phyloP scores from a whole-genome alignment of 2,797 vertebrate genomes.

The Sciaenops ocellatus region DNA sequence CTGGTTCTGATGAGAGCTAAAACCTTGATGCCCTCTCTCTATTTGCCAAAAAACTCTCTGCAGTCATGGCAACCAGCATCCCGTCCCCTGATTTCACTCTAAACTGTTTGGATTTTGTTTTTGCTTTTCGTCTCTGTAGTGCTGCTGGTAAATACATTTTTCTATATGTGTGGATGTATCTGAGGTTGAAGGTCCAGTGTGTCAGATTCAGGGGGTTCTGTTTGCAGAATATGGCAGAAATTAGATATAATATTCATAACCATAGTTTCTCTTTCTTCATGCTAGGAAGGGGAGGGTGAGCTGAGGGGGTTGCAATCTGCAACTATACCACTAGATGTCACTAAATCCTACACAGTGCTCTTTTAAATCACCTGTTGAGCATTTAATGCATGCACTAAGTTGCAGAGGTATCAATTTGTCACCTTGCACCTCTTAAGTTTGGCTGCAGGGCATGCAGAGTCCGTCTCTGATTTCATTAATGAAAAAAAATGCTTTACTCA shows the following conservation, averaged over 20 bases:
- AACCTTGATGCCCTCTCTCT: slow-evolving; percentile 10
- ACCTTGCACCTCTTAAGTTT: too few relatives aligned
- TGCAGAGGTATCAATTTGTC: too few relatives aligned
- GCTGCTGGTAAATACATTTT: background rate
- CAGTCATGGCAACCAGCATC: slow-evolving; percentile 33
- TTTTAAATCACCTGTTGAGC: background rate
- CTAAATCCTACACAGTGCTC: too few relatives aligned
- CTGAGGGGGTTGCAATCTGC: too few relatives aligned
- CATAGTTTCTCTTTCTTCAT: too few relatives aligned
- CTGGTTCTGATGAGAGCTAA: slow-evolving; percentile 32
- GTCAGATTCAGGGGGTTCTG: too few relatives aligned
- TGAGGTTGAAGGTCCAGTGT: background rate
- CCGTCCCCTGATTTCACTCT: background rate
- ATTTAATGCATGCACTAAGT: background rate
- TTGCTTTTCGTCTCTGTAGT: background rate
- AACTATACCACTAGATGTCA: too few relatives aligned
- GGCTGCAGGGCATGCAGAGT: too few relatives aligned
- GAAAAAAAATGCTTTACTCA: background rate
- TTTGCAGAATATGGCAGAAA: background rate
- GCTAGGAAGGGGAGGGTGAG: too few relatives aligned
- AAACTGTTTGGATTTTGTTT: background rate
- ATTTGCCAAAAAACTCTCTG: slow-evolving; percentile 28
- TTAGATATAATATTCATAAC: too few relatives aligned
- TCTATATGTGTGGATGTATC: background rate
- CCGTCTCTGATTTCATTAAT: too few relatives aligned